Base-by-base conservation (phyloP, 2,113 vertebrate species). In the Sigmodon hispidus region DNA sequence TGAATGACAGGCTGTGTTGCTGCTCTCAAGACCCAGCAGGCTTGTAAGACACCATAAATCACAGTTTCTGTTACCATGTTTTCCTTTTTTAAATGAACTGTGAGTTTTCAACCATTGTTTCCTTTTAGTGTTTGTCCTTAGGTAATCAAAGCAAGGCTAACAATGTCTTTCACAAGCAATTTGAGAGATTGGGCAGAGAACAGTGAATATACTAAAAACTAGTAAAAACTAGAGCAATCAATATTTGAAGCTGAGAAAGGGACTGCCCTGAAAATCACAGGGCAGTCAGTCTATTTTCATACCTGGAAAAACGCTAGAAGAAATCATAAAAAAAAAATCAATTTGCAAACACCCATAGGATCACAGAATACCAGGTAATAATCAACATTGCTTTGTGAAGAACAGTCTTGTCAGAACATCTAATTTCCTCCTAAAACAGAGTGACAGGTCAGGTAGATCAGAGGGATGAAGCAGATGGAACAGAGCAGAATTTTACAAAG, bases 341-440 rank as follows among this genome's bases (percentile, higher is more conserved):
- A 97, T 98, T 97, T 97, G 94, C 96, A 97, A 98, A 97, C 97
- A 97, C 80, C 87, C 92, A 87, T 93, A 89, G 0, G 52, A 93
- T 97, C 96, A 81, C 85, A 96, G 96, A 97, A 88, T 89, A 85
- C 89, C 76, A 94, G 93, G 96, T 97, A 96, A 95, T 96, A 92
- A 98, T 97, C 96, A 97, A 36, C 94, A 88, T 59, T 92, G 92
- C 94, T 93, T 95, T 96, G 87, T 86, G 93, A 96, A 95, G 94
- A 97, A 87, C 87, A 83, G 85, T 88, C 93, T 95, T 98, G 97
- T 97, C 95, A 97, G 96, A 92, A 96, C 93, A 96, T 97, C 96
- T 96, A 96, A 97, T 98, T 98, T 97, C 93, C 94, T 95, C 94
- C 96, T 97, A 96, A 96, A 97, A 94, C 87, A 97, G 75, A 97